Evolutionary conservation across 2,888 invertebrate species (phyloP).

Genomic region (Artemia sinica): DNA sequence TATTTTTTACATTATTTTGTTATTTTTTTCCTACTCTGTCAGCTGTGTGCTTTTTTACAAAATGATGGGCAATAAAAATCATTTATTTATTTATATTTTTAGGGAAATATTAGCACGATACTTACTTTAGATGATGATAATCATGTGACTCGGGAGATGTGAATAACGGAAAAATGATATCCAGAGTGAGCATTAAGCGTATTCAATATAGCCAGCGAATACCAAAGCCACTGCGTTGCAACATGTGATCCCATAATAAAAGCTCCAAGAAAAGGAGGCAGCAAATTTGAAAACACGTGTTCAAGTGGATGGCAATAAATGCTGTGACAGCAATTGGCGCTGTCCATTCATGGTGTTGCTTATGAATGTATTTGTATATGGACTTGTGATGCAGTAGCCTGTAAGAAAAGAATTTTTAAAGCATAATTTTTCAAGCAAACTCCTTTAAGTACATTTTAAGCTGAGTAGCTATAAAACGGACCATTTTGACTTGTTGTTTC

Average conservation of each 20-base stretch:
- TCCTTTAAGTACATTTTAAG: too few relatives aligned
- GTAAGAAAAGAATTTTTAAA: slow-evolving; percentile 29
- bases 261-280: slow-evolving; percentile 46
- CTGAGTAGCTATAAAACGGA: too few relatives aligned
- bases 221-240: slow-evolving; percentile 58
- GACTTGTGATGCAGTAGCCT: slow-evolving; percentile 53
- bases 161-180: slow-evolving; percentile 65
- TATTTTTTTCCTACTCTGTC: too few relatives aligned
- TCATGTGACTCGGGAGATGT: slow-evolving; percentile 72
- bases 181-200: slow-evolving; percentile 67
- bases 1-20: too few relatives aligned
- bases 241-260: slow-evolving; percentile 51
- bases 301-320: slow-evolving; percentile 59
- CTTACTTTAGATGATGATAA: slow-evolving; percentile 67
- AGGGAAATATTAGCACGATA: slow-evolving; percentile 19
- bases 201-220: slow-evolving; percentile 51
- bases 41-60: too few relatives aligned
- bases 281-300: slow-evolving; percentile 55
- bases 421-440: too few relatives aligned
- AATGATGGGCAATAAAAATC: too few relatives aligned
- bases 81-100: too few relatives aligned
- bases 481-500: too few relatives aligned
- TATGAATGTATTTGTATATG: slow-evolving; percentile 63
- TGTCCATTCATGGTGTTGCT: slow-evolving; percentile 73
- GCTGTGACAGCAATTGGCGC: slow-evolving; percentile 67